Percentiles rank a stretch among this genome's conserved stretches.
Conservation (phyloP, 2,888 invertebrate genomes). For the Meteorus cinctellus region DNA sequence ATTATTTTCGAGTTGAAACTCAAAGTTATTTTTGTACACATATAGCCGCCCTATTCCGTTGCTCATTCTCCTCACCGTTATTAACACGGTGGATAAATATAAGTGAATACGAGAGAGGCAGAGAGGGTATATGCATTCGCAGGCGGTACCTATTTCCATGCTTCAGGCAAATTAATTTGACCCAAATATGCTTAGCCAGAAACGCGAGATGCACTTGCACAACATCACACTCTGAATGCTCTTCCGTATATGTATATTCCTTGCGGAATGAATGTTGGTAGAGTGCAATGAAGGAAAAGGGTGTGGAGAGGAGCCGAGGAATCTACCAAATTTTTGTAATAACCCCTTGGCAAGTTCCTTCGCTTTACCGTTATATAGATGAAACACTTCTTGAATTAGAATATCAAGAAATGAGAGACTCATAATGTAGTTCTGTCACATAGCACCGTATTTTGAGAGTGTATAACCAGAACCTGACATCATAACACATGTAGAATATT, state of each 20-base stretch:
- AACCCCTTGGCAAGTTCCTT: not conserved
- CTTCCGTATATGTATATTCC: constrained; percentile 21
- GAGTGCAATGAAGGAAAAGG: constrained; percentile 8
- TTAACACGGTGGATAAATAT: not conserved
- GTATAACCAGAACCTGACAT: too few relatives aligned
- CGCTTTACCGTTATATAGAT: not conserved
- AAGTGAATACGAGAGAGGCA: constrained; percentile 3
- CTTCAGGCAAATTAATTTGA: constrained; percentile 46
- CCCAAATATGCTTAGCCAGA: constrained; percentile 41
- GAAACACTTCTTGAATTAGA: not conserved
- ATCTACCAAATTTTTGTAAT: not conserved
- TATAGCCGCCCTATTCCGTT: not conserved
- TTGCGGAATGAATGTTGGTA: constrained; percentile 36
- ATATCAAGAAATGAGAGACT: not conserved
- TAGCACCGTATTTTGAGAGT: too few relatives aligned
- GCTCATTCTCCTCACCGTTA: not conserved
- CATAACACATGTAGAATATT: too few relatives aligned
- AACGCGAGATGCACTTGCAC: constrained; percentile 30
- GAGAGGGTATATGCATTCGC: constrained; percentile 31
- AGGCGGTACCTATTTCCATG: constrained; percentile 37
- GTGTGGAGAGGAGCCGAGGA: constrained; percentile 1
- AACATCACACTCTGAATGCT: constrained; percentile 21
- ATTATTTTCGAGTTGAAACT: constrained; percentile 22
- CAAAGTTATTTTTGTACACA: not conserved
- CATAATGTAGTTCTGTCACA: too few relatives aligned